These are phyloP conservation scores for Calephelis virginiensis DNA, from an alignment of 1,140 invertebrate species.

Conservation along the genomic window DNA sequence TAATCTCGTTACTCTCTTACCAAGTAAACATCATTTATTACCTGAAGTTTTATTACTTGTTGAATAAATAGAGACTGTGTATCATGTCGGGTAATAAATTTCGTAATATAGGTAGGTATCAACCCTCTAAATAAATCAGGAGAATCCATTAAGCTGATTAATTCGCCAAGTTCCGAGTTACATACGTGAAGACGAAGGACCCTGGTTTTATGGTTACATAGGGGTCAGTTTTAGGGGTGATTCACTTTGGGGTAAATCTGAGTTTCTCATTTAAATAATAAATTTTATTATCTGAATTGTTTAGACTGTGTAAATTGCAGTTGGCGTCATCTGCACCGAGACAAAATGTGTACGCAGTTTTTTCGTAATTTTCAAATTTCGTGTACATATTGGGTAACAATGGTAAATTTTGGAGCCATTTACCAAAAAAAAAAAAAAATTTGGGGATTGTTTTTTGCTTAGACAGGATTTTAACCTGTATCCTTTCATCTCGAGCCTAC, in stretches of 20 bases:
- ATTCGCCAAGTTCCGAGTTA: constrained; percentile 6
- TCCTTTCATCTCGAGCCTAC: too few species aligned
- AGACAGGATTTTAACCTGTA: too few species aligned
- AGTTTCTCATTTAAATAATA: constrained; percentile 16
- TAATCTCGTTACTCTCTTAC: too few species aligned
- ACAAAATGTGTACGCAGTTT: too few species aligned
- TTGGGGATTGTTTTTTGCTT: too few species aligned
- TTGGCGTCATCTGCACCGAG: too few species aligned
- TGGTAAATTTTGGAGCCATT: too few species aligned
- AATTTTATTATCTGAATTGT: neutral
- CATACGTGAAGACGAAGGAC: neutral
- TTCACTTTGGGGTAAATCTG: neutral
- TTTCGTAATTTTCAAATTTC: too few species aligned
- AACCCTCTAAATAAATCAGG: constrained; percentile 14
- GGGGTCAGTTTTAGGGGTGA: neutral
- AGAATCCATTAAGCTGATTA: constrained; percentile 8
- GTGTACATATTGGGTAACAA: too few species aligned
- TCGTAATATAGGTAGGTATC: neutral
- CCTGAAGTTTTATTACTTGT: neutral
- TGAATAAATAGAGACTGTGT: neutral
- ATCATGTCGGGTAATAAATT: neutral
- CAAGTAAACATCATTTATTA: neutral
- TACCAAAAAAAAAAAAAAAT: too few species aligned
- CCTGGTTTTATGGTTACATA: neutral
- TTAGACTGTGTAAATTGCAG: neutral